phyloP scores from a whole-genome alignment of 2,888 invertebrate species.

The Cantharis rufa region DNA sequence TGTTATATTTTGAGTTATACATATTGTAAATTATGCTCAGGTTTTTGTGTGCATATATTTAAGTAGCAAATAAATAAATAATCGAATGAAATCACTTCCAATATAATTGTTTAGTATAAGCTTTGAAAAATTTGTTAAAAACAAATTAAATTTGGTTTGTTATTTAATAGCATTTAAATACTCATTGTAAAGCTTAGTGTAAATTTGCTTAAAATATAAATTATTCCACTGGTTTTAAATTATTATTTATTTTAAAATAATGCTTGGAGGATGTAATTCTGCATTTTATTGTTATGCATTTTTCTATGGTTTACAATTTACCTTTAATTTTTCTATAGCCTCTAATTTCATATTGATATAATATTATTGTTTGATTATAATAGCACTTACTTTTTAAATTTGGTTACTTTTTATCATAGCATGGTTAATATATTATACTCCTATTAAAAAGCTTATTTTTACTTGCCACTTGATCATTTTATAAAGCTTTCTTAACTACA shows the following conservation, averaged over 20 bases:
- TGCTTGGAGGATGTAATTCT: background rate
- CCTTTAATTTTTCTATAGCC: background rate
- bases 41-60: constrained; percentile 16
- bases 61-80: constrained; percentile 11
- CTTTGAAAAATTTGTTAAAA: constrained; percentile 8
- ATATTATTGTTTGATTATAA: background rate
- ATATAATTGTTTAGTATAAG: constrained; percentile 13
- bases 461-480: background rate
- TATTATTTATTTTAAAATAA: constrained; percentile 22
- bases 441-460: background rate
- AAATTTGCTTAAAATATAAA: constrained; percentile 46
- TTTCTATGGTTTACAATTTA: background rate
- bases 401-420: constrained; percentile 29
- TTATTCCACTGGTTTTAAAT: constrained; percentile 43
- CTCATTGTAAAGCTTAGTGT: constrained; percentile 44
- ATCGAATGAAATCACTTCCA: constrained; percentile 9
- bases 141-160: constrained; percentile 36
- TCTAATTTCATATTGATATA: background rate
- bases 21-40: constrained; percentile 25
- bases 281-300: background rate
- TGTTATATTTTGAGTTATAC: constrained; percentile 7
- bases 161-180: constrained; percentile 35
- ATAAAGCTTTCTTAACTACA: background rate
- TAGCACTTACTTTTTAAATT: background rate
- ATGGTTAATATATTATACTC: constrained; percentile 13